Conservation (phyloP, 2,888 invertebrate species). For the Amphipyra tragopoginis region DNA sequence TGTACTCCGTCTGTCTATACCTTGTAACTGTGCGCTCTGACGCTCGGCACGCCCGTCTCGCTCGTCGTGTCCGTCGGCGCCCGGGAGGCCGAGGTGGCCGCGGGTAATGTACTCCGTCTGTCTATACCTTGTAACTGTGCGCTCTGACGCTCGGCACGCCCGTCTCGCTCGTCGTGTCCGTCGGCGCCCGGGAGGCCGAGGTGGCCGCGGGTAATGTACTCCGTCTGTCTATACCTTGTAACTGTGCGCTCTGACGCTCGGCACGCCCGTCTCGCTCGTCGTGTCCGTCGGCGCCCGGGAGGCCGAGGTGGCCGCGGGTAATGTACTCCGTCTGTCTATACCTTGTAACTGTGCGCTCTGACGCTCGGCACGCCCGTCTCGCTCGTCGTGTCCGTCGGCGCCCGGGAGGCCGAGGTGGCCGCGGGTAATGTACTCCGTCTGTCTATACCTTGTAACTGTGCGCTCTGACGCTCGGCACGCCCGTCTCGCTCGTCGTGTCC, state of each 20-base stretch:
- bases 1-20: background rate
- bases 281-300: conserved; percentile 97
- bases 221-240: background rate
- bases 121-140: conserved; percentile 83
- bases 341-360: conserved; percentile 91
- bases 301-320: conserved; percentile 89
- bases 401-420: conserved; percentile 92
- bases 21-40: conserved; percentile 92
- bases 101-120: conserved; percentile 62
- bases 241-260: conserved; percentile 95
- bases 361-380: conserved; percentile 94
- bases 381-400: conserved; percentile 96
- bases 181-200: conserved; percentile 96
- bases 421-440: conserved; percentile 65
- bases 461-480: conserved; percentile 94
- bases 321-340: background rate
- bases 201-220: conserved; percentile 75
- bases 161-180: conserved; percentile 95
- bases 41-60: conserved; percentile 93
- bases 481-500: conserved; percentile 94
- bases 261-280: conserved; percentile 93
- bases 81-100: conserved; percentile 92
- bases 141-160: conserved; percentile 94
- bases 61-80: conserved; percentile 97
- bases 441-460: conserved; percentile 83